phyloP scores from a whole-genome alignment of 2,797 vertebrate genomes.

The Dipus sagitta region DNA sequence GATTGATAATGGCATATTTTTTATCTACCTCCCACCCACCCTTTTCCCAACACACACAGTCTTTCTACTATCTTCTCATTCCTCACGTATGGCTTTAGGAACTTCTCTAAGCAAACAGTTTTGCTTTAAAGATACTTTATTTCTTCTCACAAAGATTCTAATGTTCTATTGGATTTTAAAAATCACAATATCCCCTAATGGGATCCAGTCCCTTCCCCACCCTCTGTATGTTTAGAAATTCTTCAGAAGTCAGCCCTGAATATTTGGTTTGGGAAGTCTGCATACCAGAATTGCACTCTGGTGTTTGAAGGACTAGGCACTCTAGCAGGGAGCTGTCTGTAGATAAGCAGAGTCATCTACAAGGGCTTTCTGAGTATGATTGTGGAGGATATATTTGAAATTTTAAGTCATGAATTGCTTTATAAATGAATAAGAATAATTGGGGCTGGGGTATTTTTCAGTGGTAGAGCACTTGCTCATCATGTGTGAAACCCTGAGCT shows the following conservation, averaged over 20 bases:
- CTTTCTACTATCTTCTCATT: conserved; percentile 17
- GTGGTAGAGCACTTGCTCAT: not conserved
- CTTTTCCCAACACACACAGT: not conserved
- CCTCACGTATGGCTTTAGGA: conserved; percentile 44
- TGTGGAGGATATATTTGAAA: not conserved
- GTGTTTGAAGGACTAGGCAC: not conserved
- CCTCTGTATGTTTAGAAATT: conserved; percentile 39
- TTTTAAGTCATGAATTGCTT: not conserved
- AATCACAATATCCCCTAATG: conserved; percentile 31
- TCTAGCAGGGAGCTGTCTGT: no score
- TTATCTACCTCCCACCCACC: not conserved
- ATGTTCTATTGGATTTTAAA: conserved; percentile 53
- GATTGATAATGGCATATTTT: conserved; percentile 14
- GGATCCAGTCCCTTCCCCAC: not conserved
- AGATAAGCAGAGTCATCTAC: not conserved
- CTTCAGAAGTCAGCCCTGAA: conserved; percentile 5
- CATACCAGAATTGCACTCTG: not conserved
- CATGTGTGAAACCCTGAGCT: no score
- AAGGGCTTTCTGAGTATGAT: not conserved
- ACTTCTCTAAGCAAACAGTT: conserved; percentile 58
- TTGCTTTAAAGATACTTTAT: conserved; percentile 67
- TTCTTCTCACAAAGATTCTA: conserved; percentile 65
- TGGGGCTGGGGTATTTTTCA: not conserved
- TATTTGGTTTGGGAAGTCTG: not conserved
- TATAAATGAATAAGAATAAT: conserved; percentile 32